Base-by-base conservation (phyloP, 2,113 vertebrate species). In the Otis tarda region DNA sequence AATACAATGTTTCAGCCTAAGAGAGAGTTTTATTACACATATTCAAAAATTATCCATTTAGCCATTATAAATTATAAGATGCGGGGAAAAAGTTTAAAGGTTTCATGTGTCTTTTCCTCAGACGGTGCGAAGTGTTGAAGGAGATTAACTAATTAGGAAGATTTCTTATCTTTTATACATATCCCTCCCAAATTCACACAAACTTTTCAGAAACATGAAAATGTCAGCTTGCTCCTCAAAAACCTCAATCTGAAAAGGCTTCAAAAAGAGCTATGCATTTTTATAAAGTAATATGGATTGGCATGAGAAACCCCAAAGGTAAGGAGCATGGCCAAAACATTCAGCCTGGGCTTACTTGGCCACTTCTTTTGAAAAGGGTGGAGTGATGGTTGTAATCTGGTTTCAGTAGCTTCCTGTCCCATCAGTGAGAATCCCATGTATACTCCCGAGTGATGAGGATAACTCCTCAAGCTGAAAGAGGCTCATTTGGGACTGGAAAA, bases 21-120 rank as follows among this genome's bases (percentile, higher is more conserved):
- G 52, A 92, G 16, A 52, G 49, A 71, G 5, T 81, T 88, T 89
- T 88, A 87, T 77, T 93, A 55, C 12, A 77, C 30, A 43, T 31
- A 60, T 57, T 89, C 45, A 89, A 89, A 89, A 96, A 95, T 43
- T 1, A 83, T 17, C 55, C 61, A 94, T 87, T 86, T 87, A 90
- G 21, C 11, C 27, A 57, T 53, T 79, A 76, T 30, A 90, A 60
- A 83, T 84, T 82, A 77, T 23, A 67, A 81, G 30, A 22, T 9
- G 7, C 7, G 23, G 16, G 12, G 1, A 24, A 27, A 21, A 55
- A 31, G 5, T 83, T 81, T n/a, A 74, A 22, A 68, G 9, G 25
- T 60, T 83, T 78, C 43, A 55, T 61, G 11, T n/a, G 75, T 82
- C 14, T 79, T 70, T 84, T 63, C 14, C 18, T 73, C 9, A 31